Evolutionary conservation across 1,140 invertebrate species (phyloP), one percentile per base, ranked within the genome.

Genomic region (Brachionus manjavacas): DNA sequence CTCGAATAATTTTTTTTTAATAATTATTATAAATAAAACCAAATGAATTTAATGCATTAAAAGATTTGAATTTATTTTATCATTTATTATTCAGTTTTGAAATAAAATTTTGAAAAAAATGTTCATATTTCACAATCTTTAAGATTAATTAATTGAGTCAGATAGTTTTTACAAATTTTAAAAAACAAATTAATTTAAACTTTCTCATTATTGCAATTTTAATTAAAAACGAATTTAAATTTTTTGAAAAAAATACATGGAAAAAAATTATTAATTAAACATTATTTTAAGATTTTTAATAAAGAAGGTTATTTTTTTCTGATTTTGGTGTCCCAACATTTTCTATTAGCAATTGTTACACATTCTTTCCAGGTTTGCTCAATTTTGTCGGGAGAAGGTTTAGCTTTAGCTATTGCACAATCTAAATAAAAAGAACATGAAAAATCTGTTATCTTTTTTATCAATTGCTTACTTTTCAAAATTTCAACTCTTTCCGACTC

Each of bases 381-480:
- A 20, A 64, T 64, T 64, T 64, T 64, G 23, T 64, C 55, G 23
- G n/a, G n/a, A 20, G 55, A 64, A 43, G 64, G 64, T 35, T 35
- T 66, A 28, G 64, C 64, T 66, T 66, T 66, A 28, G 64, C 64
- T 25, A 60, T 60, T 25, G 55, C 55, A 8, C n/a, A 60, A 20
- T 60, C 55, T 60, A 20, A 60, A 60, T 7, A 20, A 20, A 60
- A 28, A 28, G 28, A 66, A 66, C 23, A 28, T 66, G 6, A 66
- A 66, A 66, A 66, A 25, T 66, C 64, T 35, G 23, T 28, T 28
- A 66, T 66, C 28, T 66, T 28, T 28, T 66, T 25, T 28, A 66
- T 11, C 8, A 66, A 66, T 66, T 66, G 64, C 28, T 66, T 72
- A 72, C 68, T 41, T 72, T 72, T 72, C 31, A 72, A n/a, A 16